Base-by-base conservation (phyloP, 2,797 vertebrate species). In the Clarias fuscus region DNA sequence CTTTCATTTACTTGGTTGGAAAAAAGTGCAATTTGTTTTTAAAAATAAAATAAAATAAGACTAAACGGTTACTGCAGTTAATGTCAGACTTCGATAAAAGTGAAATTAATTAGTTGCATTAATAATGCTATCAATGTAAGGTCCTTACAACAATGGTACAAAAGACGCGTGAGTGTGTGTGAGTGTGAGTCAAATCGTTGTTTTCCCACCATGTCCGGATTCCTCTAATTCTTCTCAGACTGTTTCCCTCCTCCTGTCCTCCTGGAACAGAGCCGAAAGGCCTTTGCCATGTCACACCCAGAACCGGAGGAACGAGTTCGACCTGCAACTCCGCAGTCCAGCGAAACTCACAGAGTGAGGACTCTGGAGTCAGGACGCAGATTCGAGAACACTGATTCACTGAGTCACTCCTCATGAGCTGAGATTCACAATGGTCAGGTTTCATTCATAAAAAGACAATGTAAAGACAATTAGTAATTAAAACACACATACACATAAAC, bases 261-360 rank as follows among this genome's bases (percentile, higher is more conserved):
- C 82, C 65, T 62, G 59, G 24, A 76, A 53, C 20, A 7, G n/a
- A 30, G 67, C 71, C 65, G 40, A 33, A 58, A 77, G 73, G 81
- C 59, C 82, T 85, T 83, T 78, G 24, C 13, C 59, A 79, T 76
- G 79, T 64, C 87, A 94, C 93, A 5, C 93, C 93, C 91, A 86
- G 81, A 77, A 84, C 90, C 86, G 6, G 88, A 85, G 77, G 64
- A 96, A 95, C 95, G 92, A 92, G 95, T 95, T 86, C 75, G 91
- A 95, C 95, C 92, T 92, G 94, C 91, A 90, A 61, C 58, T 37
- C 93, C 77, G 85, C 90, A 88, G 88, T 77, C 71, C 87, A 72
- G 83, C 58, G 76, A 85, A 89, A 88, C 90, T 86, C 43, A 89
- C 91, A 88, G 89, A 53, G 27, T 20, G 70, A 37, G 2, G 67